phyloP scores from a whole-genome alignment of 1,140 invertebrate genomes.

The Drosophila biarmipes region DNA sequence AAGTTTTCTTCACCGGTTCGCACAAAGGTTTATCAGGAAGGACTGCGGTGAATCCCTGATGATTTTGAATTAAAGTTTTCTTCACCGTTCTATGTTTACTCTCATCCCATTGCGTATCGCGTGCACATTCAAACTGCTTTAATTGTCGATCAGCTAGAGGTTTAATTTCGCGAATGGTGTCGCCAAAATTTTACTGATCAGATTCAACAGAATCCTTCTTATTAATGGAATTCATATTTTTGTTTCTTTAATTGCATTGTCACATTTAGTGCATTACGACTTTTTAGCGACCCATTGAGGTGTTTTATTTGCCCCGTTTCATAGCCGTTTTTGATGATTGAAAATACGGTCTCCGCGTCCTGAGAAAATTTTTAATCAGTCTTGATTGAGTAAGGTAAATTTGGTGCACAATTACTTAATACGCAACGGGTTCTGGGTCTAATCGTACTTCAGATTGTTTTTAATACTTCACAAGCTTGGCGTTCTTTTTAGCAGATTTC shows the following conservation, averaged over 20 bases:
- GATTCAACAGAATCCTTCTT: neutral
- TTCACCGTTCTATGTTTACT: neutral
- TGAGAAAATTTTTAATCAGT: too few species aligned
- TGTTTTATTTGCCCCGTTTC: neutral
- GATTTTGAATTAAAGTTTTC: too few species aligned
- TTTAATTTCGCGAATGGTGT: neutral
- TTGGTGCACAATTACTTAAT: too few species aligned
- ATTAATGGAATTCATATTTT: neutral
- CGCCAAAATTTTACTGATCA: too few species aligned
- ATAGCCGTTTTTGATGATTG: too few species aligned
- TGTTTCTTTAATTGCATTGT: neutral
- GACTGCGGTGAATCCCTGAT: too few species aligned
- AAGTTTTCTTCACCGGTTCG: too few species aligned
- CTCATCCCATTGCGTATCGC: neutral
- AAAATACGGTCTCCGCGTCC: too few species aligned
- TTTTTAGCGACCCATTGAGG: constrained; percentile 1
- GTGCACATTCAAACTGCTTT: neutral
- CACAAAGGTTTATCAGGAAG: too few species aligned
- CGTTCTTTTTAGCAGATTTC: neutral
- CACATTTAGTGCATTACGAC: neutral
- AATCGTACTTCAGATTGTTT: too few species aligned
- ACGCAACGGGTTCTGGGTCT: too few species aligned
- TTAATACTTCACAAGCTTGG: neutral
- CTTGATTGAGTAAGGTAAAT: too few species aligned
- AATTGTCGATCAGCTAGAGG: neutral